Conservation (phyloP, 2,113 vertebrate species). For the Channa argus region DNA sequence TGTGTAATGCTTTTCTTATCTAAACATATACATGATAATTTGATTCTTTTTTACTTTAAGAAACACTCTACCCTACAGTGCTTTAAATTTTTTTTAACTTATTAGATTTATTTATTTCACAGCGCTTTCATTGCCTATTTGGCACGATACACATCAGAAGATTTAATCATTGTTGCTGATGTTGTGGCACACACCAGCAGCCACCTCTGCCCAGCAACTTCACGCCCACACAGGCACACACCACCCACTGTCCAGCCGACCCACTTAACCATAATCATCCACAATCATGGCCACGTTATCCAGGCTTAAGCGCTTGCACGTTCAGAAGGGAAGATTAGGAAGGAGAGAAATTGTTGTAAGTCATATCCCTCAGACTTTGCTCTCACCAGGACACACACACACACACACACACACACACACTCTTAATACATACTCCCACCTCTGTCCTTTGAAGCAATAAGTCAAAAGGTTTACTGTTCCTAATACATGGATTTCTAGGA, state of each 20-base stretch:
- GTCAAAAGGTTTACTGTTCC: conserved; percentile 52
- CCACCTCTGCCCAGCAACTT: conserved; percentile 67
- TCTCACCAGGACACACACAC: conserved; percentile 26
- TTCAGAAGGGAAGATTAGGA: conserved; percentile 77
- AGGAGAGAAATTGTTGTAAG: conserved; percentile 72
- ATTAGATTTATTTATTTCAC: too few relatives aligned
- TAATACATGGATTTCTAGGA: conserved; percentile 65
- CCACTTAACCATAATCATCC: conserved; percentile 82
- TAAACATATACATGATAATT: too few relatives aligned
- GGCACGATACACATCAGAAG: not conserved
- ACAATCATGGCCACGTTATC: conserved; percentile 80
- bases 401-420: conserved; percentile 7
- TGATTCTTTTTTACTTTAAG: too few relatives aligned
- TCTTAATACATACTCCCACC: not conserved
- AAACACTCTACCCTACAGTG: too few relatives aligned
- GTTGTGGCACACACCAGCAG: conserved; percentile 25
- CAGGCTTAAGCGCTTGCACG: conserved; percentile 78
- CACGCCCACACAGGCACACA: conserved; percentile 29
- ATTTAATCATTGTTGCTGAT: conserved; percentile 2
- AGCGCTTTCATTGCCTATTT: not conserved
- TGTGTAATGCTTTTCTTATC: too few relatives aligned
- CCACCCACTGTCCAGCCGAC: conserved; percentile 63
- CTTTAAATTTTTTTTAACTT: too few relatives aligned
- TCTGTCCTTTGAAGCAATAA: conserved; percentile 61
- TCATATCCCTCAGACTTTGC: conserved; percentile 49